phyloP scores from a whole-genome alignment of 1,140 invertebrate genomes.

The Latrodectus geometricus region DNA sequence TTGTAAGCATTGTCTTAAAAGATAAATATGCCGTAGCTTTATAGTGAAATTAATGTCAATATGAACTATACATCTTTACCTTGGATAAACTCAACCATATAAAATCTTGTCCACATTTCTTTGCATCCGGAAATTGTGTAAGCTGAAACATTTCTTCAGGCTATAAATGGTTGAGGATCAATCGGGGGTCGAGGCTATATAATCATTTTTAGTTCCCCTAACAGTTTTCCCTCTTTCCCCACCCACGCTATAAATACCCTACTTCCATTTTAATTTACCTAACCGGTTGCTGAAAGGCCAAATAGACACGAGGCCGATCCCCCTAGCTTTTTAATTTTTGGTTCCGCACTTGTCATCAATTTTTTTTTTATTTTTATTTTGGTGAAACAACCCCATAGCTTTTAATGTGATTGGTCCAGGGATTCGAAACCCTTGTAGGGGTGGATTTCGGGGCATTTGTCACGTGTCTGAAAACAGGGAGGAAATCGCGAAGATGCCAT shows the following conservation, averaged over 20 bases:
- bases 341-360: constrained; percentile 14
- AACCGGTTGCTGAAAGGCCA: constrained; percentile 35
- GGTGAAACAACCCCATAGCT: constrained; percentile 12
- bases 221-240: no score
- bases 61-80: no score
- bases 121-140: no score
- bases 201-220: no score
- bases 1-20: no score
- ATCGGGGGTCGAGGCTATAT: no score
- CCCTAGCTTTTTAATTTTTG: constrained; percentile 53
- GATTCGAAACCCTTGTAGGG: constrained; percentile 1
- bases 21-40: no score
- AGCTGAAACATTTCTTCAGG: no score
- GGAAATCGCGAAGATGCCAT: constrained; percentile 1
- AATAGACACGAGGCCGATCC: constrained; percentile 20
- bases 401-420: constrained; percentile 54
- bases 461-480: constrained; percentile 22
- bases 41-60: no score
- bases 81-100: no score
- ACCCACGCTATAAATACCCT: background rate
- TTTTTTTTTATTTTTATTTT: constrained; percentile 18
- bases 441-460: constrained; percentile 34
- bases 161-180: no score
- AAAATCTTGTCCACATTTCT: no score
- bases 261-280: constrained; percentile 51